Conservation (phyloP, 2,888 invertebrate species). For the Nomada hirtipes region DNA sequence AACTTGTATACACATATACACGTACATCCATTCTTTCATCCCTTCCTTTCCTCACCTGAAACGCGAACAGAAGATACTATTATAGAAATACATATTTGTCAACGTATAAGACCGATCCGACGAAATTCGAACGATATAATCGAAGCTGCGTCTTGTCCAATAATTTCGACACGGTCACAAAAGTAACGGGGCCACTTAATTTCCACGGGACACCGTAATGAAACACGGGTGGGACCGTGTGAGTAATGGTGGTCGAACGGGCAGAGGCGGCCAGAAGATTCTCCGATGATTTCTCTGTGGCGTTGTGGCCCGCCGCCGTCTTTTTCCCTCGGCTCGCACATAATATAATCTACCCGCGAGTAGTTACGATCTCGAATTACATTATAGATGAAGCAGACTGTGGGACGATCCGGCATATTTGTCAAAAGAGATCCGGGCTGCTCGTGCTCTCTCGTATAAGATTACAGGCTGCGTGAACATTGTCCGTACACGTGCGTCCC, state of each 20-base stretch:
- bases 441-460: constrained; percentile 48
- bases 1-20: background rate
- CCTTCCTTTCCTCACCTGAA: too few species aligned
- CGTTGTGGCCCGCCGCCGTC: constrained; percentile 12
- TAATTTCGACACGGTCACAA: constrained; percentile 31
- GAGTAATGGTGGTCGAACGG: constrained; percentile 58
- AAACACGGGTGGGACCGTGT: constrained; percentile 59
- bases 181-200: constrained; percentile 59
- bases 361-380: constrained; percentile 73
- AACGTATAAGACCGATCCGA: background rate
- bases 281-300: constrained; percentile 15
- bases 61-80: too few species aligned
- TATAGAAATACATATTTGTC: too few species aligned
- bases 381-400: constrained; percentile 69
- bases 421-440: constrained; percentile 66
- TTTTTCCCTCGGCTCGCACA: constrained; percentile 39
- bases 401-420: constrained; percentile 69
- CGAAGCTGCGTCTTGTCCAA: background rate
- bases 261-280: constrained; percentile 44
- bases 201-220: constrained; percentile 58
- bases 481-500: constrained; percentile 58
- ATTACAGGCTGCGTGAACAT: constrained; percentile 60
- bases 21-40: too few species aligned
- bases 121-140: background rate
- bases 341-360: constrained; percentile 66